Evolutionary conservation across 2,888 invertebrate genomes (phyloP).

Genomic region (Plutella xylostella): DNA sequence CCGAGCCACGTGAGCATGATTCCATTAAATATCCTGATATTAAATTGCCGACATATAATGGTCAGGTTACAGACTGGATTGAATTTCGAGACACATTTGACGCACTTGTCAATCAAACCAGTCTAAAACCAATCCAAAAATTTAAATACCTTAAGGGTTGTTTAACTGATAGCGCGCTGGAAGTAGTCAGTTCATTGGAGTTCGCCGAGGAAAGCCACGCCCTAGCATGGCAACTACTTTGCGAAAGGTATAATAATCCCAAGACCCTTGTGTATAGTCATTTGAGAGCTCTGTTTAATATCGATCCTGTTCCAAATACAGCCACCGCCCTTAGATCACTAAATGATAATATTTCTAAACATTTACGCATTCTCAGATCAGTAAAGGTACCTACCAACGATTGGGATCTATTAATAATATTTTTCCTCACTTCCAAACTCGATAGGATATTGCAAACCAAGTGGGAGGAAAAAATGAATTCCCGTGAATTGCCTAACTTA

Average conservation of each 20-base stretch:
- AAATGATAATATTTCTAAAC: constrained; percentile 7
- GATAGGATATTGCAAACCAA: not conserved
- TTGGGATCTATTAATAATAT: constrained; percentile 12
- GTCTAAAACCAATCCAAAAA: constrained; percentile 3
- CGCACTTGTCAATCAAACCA: not conserved
- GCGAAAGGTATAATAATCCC: constrained; percentile 14
- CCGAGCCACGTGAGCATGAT: not conserved
- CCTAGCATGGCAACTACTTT: constrained; percentile 14
- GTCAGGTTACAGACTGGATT: not conserved
- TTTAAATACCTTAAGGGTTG: constrained; percentile 2
- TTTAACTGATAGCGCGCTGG: not conserved
- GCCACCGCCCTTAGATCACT: not conserved
- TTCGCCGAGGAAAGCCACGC: constrained; percentile 10
- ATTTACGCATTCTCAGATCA: constrained; percentile 1
- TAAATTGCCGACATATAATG: not conserved
- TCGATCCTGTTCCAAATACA: not conserved
- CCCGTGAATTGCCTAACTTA: constrained; percentile 4
- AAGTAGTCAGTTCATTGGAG: not conserved
- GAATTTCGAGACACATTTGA: constrained; percentile 1
- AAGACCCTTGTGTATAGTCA: constrained; percentile 11
- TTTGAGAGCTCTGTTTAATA: constrained; percentile 8
- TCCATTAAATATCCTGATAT: not conserved
- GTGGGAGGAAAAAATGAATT: constrained; percentile 4
- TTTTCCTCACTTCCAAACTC: constrained; percentile 4
- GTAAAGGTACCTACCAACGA: not conserved